Evolutionary conservation across 2,113 vertebrate species (phyloP), one percentile per base, ranked within the genome.

Genomic region (Pachypanchax playfairii): DNA sequence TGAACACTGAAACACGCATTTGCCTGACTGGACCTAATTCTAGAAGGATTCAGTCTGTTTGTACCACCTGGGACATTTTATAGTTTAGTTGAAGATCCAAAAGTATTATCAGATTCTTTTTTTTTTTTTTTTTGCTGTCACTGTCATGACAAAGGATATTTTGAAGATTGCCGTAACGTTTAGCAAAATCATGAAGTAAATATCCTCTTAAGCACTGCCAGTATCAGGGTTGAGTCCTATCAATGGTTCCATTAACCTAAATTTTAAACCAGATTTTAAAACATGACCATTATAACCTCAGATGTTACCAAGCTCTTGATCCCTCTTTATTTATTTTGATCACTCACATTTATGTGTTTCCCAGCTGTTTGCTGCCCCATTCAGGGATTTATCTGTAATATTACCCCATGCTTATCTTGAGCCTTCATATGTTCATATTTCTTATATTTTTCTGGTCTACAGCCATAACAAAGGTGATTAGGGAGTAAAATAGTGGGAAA

Each of bases 241-340:
- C 75, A 78, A 67, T 80, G 79, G 79, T 80, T 85, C 84, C 84
- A 80, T 91, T 89, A 89, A 84, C 89, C 85, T 81, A 85, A 76
- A 88, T 90, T 79, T 70, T 75, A 66, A 60, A 73, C 58, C 56
- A 6, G 68, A 47, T 65, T 77, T 85, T 67, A 70, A 66, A 63
- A 82, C 79, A 80, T 82, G 73, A 73, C 75, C 64, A 82, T 73
- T 76, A 83, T 89, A 88, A 86, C 84, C 83, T 65, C 66, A 11
- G 72, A 87, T 88, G 86, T 78, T 38, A 73, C 62, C 64, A 70
- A 82, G 81, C 80, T 75, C 68, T 87, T 90, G 73, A 88, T 83
- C 81, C 79, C 51, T 47, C 13, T 14, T 28, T 73, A 41, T 82
- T 87, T 60, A 69, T 66, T 77, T 50, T 63, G 71, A 47, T 70